Percentiles rank a stretch among this genome's conserved stretches.
Conservation (phyloP, 2,797 vertebrate species). For the Leptodactylus fallax region DNA sequence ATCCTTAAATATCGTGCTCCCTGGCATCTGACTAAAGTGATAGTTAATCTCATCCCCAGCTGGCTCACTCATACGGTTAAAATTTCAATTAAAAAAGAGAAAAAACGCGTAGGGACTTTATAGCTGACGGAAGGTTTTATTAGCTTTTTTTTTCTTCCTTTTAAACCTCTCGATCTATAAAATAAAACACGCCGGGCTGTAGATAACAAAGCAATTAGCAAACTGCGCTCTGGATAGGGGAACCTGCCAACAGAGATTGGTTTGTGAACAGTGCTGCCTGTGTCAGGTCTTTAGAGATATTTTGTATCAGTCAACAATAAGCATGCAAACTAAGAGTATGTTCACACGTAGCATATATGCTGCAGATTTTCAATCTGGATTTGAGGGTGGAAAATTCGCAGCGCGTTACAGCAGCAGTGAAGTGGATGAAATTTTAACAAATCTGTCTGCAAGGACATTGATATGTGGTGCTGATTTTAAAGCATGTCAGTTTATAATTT, state of each 20-base stretch:
- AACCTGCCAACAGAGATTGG: background rate
- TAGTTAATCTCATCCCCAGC: slow-evolving; percentile 56
- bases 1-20: slow-evolving; percentile 37
- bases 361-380: too few species aligned
- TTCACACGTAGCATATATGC: background rate
- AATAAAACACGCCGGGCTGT: slow-evolving; percentile 17
- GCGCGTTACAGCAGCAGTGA: too few species aligned
- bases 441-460: too few species aligned
- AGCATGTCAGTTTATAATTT: too few species aligned
- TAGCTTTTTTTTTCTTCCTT: slow-evolving; percentile 10
- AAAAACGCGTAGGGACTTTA: slow-evolving; percentile 11
- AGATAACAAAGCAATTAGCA: slow-evolving; percentile 29
- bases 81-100: slow-evolving; percentile 53
- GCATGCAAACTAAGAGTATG: background rate
- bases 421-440: too few species aligned
- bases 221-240: background rate
- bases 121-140: slow-evolving; percentile 36
- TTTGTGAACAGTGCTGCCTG: background rate
- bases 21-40: slow-evolving; percentile 48
- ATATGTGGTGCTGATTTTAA: too few species aligned
- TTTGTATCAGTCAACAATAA: background rate
- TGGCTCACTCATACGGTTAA: slow-evolving; percentile 38
- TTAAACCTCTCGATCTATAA: slow-evolving; percentile 17
- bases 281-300: background rate
- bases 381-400: too few species aligned